A percentile compares a stretch with the other conserved stretches of the same genome.
Evolutionary conservation across 2,113 vertebrate species (phyloP).

Genomic region (Brienomyrus longianalis): DNA sequence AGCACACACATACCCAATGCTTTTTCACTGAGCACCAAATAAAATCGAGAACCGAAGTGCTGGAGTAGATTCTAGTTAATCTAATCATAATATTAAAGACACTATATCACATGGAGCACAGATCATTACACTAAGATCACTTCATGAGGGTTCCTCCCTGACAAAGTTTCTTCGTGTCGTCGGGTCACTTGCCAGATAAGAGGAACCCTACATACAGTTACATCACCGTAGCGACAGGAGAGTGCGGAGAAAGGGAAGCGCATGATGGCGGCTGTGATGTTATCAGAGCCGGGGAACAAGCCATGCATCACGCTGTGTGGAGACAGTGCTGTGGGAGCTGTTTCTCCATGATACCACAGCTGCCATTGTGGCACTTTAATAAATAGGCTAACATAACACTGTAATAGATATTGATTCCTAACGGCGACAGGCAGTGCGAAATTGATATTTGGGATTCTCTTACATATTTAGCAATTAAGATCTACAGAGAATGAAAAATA

Average conservation of each 20-base stretch:
- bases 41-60: background rate
- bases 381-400: background rate
- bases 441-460: background rate
- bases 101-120: background rate
- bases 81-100: no score
- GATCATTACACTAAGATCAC: background rate
- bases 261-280: conserved; percentile 4
- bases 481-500: background rate
- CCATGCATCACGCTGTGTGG: conserved; percentile 14
- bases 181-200: background rate
- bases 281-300: background rate
- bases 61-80: background rate
- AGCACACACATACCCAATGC: background rate
- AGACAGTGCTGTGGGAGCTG: background rate
- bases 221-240: background rate
- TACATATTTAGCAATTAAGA: background rate
- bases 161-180: background rate
- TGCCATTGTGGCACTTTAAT: conserved; percentile 3
- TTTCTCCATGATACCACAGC: background rate
- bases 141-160: background rate
- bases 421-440: background rate
- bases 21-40: background rate
- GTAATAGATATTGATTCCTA: conserved; percentile 19
- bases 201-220: background rate
- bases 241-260: background rate